A percentile compares a stretch with the other conserved stretches of the same genome.
phyloP scores from a whole-genome alignment of 2,888 invertebrate species.

The Leucophenga maculata region DNA sequence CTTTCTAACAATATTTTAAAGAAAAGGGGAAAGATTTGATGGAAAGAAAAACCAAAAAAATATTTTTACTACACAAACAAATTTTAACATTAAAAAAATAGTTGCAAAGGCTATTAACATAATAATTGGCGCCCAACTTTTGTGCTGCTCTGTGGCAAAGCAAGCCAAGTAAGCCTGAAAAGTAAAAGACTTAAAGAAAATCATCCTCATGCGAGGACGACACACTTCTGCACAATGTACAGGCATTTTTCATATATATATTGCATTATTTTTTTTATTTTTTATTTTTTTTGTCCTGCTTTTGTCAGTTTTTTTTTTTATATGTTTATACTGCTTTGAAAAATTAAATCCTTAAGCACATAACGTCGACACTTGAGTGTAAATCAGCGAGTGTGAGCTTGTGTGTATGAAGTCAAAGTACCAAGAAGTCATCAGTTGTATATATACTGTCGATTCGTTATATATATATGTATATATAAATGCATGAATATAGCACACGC shows the following conservation, averaged over 20 bases:
- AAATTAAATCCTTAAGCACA: conserved; percentile 64
- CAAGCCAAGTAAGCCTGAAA: conserved; percentile 27
- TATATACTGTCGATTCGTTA: too few relatives aligned
- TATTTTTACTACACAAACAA: too few relatives aligned
- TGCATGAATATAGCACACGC: background rate
- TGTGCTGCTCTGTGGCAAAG: conserved; percentile 29
- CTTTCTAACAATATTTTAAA: too few relatives aligned
- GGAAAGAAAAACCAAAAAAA: too few relatives aligned
- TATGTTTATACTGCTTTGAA: conserved; percentile 35
- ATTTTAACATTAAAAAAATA: too few relatives aligned
- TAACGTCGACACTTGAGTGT: conserved; percentile 52
- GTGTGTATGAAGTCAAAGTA: conserved; percentile 32
- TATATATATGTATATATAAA: background rate
- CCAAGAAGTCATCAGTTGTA: conserved; percentile 21
- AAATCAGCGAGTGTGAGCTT: background rate
- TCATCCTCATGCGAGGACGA: too few relatives aligned
- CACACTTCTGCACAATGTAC: too few relatives aligned
- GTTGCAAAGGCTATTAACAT: too few relatives aligned
- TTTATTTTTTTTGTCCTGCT: conserved; percentile 14
- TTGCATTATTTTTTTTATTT: conserved; percentile 1
- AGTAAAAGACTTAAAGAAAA: background rate
- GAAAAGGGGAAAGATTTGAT: too few relatives aligned
- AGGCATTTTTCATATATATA: too few relatives aligned
- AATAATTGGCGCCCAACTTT: background rate
- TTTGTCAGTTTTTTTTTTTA: conserved; percentile 11